These are phyloP conservation scores for Leptinotarsa peninsularis DNA, from an alignment of 2,888 invertebrate species.

Conservation along the genomic window DNA sequence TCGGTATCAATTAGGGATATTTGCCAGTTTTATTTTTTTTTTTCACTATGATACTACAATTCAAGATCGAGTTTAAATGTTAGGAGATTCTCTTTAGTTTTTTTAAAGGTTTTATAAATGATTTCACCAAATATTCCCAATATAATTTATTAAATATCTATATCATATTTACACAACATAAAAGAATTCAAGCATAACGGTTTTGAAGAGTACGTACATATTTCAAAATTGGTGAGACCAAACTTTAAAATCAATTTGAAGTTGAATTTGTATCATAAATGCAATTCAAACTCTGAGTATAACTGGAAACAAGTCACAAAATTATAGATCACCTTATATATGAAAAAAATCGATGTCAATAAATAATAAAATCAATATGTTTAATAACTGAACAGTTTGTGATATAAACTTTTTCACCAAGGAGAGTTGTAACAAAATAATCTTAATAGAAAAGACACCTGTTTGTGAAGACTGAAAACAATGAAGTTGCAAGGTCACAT, in stretches of 20 bases:
- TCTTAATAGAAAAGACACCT: too few relatives aligned
- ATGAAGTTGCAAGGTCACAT: too few relatives aligned
- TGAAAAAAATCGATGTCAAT: neutral
- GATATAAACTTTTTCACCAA: neutral
- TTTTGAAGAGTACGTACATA: conserved; percentile 21
- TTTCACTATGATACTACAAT: too few relatives aligned
- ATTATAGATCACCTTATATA: neutral
- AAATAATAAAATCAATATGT: neutral
- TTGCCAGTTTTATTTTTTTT: too few relatives aligned
- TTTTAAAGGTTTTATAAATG: too few relatives aligned
- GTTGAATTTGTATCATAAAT: conserved; percentile 34
- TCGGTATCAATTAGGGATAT: too few relatives aligned
- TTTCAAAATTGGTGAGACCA: conserved; percentile 24
- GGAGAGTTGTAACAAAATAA: neutral
- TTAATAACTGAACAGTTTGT: neutral
- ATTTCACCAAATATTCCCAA: conserved; percentile 35
- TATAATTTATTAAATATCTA: conserved; percentile 43
- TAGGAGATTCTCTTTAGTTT: too few relatives aligned
- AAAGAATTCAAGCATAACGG: conserved; percentile 36
- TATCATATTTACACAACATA: conserved; percentile 42
- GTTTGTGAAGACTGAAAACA: too few relatives aligned
- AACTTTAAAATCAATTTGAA: conserved; percentile 18
- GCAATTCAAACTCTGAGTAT: conserved; percentile 31
- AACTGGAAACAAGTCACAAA: conserved; percentile 16
- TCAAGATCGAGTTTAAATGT: too few relatives aligned